Evolutionary conservation across 2,888 invertebrate genomes (phyloP).

Genomic region (Zootermopsis nevadensis): DNA sequence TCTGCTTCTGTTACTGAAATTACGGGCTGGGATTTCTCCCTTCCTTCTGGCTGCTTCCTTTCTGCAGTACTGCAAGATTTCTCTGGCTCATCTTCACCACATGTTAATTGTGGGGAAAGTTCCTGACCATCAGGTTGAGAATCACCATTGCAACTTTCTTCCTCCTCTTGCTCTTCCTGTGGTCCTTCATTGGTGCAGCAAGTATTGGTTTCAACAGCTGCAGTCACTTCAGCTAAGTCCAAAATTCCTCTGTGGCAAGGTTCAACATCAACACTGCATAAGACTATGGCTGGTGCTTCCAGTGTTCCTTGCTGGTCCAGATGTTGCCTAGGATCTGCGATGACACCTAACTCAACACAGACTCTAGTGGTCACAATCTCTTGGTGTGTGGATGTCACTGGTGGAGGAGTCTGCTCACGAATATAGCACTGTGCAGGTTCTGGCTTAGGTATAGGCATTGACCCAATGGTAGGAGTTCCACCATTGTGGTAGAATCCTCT

Average conservation of each 20-base stretch:
- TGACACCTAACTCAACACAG: slow-evolving; percentile 68
- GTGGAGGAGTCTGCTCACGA: slow-evolving; percentile 50
- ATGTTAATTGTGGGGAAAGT: background rate
- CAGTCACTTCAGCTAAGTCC: slow-evolving; percentile 54
- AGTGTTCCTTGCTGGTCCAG: slow-evolving; percentile 21
- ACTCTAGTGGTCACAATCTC: slow-evolving; percentile 66
- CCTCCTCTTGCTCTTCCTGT: background rate
- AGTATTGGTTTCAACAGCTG: slow-evolving; percentile 45
- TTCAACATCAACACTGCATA: slow-evolving; percentile 60
- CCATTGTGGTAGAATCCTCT: slow-evolving; percentile 49
- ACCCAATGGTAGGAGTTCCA: slow-evolving; percentile 7
- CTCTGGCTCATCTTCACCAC: background rate
- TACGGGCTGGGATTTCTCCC: slow-evolving; percentile 56
- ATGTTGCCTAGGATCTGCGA: slow-evolving; percentile 51
- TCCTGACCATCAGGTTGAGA: slow-evolving; percentile 32
- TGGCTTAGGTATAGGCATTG: slow-evolving; percentile 50
- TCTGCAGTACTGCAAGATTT: background rate
- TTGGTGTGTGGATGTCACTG: slow-evolving; percentile 57
- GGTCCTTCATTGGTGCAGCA: slow-evolving; percentile 21
- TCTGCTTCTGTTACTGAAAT: slow-evolving; percentile 55
- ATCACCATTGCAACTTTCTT: background rate
- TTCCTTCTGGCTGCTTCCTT: slow-evolving; percentile 60
- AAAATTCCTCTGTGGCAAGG: slow-evolving; percentile 55
- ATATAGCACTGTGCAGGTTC: slow-evolving; percentile 52
- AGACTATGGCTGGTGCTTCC: slow-evolving; percentile 56